Conservation (phyloP, 2,797 vertebrate species). For the Cryptoprocta ferox region DNA sequence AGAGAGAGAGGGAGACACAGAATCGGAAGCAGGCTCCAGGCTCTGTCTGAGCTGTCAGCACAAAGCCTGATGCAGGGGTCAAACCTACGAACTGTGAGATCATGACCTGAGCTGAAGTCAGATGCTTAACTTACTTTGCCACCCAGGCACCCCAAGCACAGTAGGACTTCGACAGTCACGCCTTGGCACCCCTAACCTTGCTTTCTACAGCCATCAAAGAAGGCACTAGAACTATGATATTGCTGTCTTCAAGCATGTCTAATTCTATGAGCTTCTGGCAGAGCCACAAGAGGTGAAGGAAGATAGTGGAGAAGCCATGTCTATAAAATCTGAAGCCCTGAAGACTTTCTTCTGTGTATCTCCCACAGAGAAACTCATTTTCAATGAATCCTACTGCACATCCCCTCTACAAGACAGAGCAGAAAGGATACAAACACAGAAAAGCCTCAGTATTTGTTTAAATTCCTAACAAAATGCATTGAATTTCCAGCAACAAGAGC, state of each 20-base stretch:
- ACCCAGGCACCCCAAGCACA: too few relatives aligned
- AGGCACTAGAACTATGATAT: neutral
- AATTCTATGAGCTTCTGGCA: neutral
- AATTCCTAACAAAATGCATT: conserved; percentile 17
- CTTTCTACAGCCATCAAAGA: neutral
- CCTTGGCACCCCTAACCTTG: neutral
- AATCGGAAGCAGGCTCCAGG: too few relatives aligned
- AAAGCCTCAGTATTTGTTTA: neutral
- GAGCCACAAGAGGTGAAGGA: neutral
- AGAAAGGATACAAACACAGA: neutral
- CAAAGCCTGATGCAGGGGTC: too few relatives aligned
- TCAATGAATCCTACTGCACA: neutral
- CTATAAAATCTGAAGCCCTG: neutral
- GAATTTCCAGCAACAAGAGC: conserved; percentile 18
- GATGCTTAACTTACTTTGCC: too few relatives aligned
- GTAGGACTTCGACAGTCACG: neutral
- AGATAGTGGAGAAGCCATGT: neutral
- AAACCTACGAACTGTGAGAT: too few relatives aligned
- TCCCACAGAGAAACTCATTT: neutral
- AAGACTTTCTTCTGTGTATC: neutral
- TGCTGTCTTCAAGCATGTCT: neutral
- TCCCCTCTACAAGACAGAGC: neutral
- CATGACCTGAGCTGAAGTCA: too few relatives aligned
- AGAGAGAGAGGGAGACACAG: too few relatives aligned
- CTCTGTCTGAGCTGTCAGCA: too few relatives aligned